Evolutionary conservation across 2,888 invertebrate genomes (phyloP).

Genomic region (Tupiocoris notatus): DNA sequence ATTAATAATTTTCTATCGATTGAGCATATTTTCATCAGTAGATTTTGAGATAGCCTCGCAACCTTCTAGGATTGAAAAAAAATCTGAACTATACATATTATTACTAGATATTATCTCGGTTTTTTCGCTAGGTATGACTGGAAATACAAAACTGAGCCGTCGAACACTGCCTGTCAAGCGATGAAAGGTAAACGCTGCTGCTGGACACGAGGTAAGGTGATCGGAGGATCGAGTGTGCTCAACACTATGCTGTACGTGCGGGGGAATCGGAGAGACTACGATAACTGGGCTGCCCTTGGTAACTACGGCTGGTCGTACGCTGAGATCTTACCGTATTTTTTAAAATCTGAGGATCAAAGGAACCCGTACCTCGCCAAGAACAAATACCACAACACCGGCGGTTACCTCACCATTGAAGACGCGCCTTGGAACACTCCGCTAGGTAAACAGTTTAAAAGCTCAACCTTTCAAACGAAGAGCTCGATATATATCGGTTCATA

Average conservation of each 20-base stretch:
- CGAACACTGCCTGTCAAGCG: conserved; percentile 78
- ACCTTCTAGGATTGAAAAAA: too few species aligned
- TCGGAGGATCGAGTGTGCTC: conserved; percentile 73
- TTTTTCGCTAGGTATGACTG: conserved; percentile 61
- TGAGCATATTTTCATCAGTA: too few species aligned
- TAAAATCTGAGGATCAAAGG: conserved; percentile 82
- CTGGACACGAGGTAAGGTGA: conserved; percentile 74
- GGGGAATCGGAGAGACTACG: conserved; percentile 82
- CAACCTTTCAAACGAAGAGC: too few species aligned
- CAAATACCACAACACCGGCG: conserved; percentile 70
- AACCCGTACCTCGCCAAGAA: conserved; percentile 80
- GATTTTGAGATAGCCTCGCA: too few species aligned
- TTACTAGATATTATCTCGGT: too few species aligned
- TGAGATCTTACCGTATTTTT: conserved; percentile 77
- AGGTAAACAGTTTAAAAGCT: conserved; percentile 52
- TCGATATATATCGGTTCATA: too few species aligned
- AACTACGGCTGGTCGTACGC: conserved; percentile 87
- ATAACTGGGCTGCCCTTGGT: conserved; percentile 81
- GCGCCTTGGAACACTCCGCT: conserved; percentile 78
- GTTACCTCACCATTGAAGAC: conserved; percentile 74
- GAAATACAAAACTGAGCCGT: conserved; percentile 86
- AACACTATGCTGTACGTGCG: conserved; percentile 91
- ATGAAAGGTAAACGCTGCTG: conserved; percentile 80
- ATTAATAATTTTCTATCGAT: too few species aligned
- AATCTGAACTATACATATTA: background rate